Conservation (phyloP, 2,113 vertebrate genomes). For the Mustelus asterias region DNA sequence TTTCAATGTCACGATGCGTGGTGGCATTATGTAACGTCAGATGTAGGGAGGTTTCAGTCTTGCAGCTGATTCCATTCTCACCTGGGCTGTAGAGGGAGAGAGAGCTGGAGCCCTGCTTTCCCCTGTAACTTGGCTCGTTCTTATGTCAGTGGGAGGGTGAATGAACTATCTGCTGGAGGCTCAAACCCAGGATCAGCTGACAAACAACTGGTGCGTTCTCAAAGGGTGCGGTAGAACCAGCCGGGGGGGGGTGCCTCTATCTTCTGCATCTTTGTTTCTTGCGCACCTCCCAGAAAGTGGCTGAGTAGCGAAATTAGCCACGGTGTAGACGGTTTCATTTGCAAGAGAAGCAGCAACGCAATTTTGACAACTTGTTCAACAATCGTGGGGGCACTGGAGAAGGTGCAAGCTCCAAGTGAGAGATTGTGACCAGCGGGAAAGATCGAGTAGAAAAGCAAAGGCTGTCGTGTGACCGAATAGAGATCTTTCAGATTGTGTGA, state of each 20-base stretch:
- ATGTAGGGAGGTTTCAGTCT: not conserved
- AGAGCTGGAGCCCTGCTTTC: not conserved
- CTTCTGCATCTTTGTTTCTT: not conserved
- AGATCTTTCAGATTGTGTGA: not conserved
- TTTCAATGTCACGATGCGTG: not conserved
- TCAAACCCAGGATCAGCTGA: not conserved
- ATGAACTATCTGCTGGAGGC: not conserved
- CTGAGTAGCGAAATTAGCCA: not conserved
- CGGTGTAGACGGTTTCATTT: not conserved
- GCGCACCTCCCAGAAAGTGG: not conserved
- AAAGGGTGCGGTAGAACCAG: not conserved
- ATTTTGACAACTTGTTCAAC: not conserved
- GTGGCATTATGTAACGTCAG: not conserved
- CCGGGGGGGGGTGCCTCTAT: not conserved
- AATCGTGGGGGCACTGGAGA: not conserved
- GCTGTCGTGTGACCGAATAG: not conserved
- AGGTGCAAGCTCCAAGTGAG: not conserved
- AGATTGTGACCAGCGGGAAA: not conserved
- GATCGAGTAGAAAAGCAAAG: not conserved
- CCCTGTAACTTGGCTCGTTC: not conserved
- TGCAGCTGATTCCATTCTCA: not conserved
- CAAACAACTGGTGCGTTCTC: not conserved
- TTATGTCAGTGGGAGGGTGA: not conserved
- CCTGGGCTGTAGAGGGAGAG: not conserved
- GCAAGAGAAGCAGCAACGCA: not conserved